phyloP scores from a whole-genome alignment of 2,888 invertebrate genomes.

The Onchidella celtica region DNA sequence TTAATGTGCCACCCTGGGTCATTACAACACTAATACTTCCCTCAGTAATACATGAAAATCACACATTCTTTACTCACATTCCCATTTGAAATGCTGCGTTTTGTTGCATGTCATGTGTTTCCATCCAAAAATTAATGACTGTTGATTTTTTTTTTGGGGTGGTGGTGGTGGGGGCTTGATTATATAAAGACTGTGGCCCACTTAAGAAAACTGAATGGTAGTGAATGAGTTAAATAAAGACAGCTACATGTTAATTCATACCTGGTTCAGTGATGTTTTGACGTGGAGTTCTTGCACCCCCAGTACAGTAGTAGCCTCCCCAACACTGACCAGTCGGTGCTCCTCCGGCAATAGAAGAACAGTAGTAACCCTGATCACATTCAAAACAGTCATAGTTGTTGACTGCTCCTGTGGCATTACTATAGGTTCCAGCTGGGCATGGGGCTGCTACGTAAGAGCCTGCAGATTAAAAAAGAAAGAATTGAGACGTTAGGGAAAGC shows the following conservation, averaged over 20 bases:
- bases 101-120: too few species aligned
- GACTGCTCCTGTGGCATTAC: conserved; percentile 76
- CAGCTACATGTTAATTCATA: conserved; percentile 54
- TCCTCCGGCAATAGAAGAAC: conserved; percentile 71
- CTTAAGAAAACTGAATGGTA: too few species aligned
- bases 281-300: conserved; percentile 67
- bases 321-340: conserved; percentile 65
- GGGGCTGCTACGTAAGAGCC: conserved; percentile 72
- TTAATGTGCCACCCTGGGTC: too few species aligned
- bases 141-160: too few species aligned
- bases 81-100: too few species aligned
- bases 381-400: conserved; percentile 65
- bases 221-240: too few species aligned
- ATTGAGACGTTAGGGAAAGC: neutral
- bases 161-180: too few species aligned
- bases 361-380: conserved; percentile 75
- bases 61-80: too few species aligned
- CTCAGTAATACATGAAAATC: too few species aligned
- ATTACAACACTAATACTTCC: too few species aligned
- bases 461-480: conserved; percentile 47
- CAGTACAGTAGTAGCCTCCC: conserved; percentile 74
- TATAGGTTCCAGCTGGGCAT: conserved; percentile 78
- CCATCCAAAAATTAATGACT: too few species aligned
- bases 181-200: too few species aligned
- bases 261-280: conserved; percentile 70